Percentiles rank a stretch among this genome's conserved stretches.
These are phyloP conservation scores for Whitmania pigra DNA, from an alignment of 1,140 invertebrate genomes.

Conservation along the genomic window DNA sequence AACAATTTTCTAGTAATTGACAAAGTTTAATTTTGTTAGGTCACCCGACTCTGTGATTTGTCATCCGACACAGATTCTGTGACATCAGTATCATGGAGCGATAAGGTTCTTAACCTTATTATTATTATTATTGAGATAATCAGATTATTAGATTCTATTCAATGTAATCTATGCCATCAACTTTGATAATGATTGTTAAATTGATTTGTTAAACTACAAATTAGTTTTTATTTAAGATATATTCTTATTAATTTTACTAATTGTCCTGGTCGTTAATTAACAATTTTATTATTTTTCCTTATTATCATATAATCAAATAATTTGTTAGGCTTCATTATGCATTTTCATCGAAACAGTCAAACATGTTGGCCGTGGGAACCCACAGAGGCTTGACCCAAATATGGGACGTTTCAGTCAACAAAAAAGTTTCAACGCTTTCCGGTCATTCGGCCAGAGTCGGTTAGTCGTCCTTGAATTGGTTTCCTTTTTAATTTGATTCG, in stretches of 20 bases:
- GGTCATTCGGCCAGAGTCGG: conserved; percentile 72
- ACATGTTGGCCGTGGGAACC: conserved; percentile 90
- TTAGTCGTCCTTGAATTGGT: no score
- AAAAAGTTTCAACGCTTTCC: conserved; percentile 74
- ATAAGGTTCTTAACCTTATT: conserved; percentile 50
- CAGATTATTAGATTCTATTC: background rate
- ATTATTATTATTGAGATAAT: background rate
- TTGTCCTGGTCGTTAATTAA: no score
- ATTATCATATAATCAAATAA: background rate
- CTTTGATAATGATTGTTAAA: no score
- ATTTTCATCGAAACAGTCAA: conserved; percentile 50
- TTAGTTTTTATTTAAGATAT: no score
- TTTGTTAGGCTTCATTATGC: background rate
- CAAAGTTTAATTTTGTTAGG: conserved; percentile 36
- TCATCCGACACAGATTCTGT: conserved; percentile 83
- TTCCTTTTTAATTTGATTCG: no score
- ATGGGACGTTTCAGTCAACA: conserved; percentile 83
- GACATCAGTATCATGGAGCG: conserved; percentile 97
- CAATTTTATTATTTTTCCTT: background rate
- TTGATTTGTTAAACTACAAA: no score
- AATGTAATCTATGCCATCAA: background rate
- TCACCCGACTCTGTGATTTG: conserved; percentile 88
- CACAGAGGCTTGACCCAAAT: conserved; percentile 91
- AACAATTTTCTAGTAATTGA: no score
- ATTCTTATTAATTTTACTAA: no score